phyloP scores from a whole-genome alignment of 2,888 invertebrate genomes.

The Ophion obscuratus region DNA sequence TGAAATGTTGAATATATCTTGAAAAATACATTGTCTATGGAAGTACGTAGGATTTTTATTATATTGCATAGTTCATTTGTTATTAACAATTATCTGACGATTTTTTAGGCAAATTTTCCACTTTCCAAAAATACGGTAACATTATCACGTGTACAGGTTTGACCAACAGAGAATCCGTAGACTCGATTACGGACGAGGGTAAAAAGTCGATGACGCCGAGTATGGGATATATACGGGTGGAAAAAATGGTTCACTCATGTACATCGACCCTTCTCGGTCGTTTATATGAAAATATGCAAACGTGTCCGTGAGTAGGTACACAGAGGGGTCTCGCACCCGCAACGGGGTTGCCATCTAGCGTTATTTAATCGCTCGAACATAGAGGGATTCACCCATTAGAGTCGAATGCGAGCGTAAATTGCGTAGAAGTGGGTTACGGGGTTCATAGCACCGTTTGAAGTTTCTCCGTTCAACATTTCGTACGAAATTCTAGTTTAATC shows the following conservation, averaged over 20 bases:
- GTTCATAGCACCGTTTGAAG: constrained; percentile 18
- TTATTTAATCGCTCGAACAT: constrained; percentile 37
- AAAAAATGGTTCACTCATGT: constrained; percentile 16
- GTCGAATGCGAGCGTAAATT: constrained; percentile 39
- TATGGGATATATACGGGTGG: constrained; percentile 12
- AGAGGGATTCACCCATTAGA: constrained; percentile 40
- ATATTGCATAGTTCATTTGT: too few relatives aligned
- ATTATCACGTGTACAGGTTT: constrained; percentile 2
- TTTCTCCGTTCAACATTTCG: not conserved
- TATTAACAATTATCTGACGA: too few relatives aligned
- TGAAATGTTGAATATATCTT: too few relatives aligned
- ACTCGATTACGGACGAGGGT: not conserved
- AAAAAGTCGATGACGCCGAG: constrained; percentile 32
- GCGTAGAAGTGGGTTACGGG: constrained; percentile 40
- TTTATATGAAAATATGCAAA: constrained; percentile 16
- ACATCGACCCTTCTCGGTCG: constrained; percentile 1
- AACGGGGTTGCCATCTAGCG: constrained; percentile 39
- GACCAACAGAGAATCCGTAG: constrained; percentile 14
- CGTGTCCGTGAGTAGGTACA: constrained; percentile 9
- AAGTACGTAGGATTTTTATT: too few relatives aligned
- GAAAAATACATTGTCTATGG: too few relatives aligned
- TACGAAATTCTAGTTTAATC: not conserved
- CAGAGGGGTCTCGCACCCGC: constrained; percentile 34
- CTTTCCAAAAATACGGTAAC: not conserved
- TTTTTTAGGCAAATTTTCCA: too few relatives aligned